phyloP scores from a whole-genome alignment of 2,888 invertebrate species.

The Ichneumon xanthorius region DNA sequence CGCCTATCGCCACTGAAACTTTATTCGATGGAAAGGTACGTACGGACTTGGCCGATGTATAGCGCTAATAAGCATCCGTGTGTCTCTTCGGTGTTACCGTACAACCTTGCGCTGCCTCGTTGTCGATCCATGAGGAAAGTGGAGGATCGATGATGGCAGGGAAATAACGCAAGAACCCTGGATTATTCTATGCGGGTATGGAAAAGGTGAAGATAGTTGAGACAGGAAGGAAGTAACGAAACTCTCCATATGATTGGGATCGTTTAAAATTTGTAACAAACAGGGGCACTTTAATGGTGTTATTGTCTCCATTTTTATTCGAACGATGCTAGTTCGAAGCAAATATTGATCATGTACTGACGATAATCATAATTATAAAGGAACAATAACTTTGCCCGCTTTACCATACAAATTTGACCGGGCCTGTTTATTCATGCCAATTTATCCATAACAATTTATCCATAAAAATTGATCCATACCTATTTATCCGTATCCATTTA shows the following conservation, averaged over 20 bases:
- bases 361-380: no score
- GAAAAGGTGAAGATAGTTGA: conserved; percentile 78
- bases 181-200: conserved; percentile 81
- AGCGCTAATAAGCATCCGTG: conserved; percentile 70
- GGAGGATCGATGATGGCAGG: not conserved
- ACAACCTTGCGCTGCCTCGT: conserved; percentile 4
- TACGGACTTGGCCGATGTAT: conserved; percentile 14
- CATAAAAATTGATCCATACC: no score
- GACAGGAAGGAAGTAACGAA: conserved; percentile 75
- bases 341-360: no score
- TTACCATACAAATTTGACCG: no score
- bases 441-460: no score
- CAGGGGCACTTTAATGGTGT: no score
- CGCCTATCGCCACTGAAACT: conserved; percentile 25
- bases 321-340: not conserved
- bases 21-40: conserved; percentile 31
- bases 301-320: not conserved
- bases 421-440: not conserved
- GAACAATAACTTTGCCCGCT: no score
- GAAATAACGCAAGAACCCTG: conserved; percentile 70
- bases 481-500: no score
- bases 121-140: conserved; percentile 69
- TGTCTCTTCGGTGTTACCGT: conserved; percentile 72
- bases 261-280: not conserved
- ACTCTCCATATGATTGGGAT: not conserved